Percentiles rank a stretch among this genome's conserved stretches.
Conservation (phyloP, 2,888 invertebrate species). For the Tridacna gigas region DNA sequence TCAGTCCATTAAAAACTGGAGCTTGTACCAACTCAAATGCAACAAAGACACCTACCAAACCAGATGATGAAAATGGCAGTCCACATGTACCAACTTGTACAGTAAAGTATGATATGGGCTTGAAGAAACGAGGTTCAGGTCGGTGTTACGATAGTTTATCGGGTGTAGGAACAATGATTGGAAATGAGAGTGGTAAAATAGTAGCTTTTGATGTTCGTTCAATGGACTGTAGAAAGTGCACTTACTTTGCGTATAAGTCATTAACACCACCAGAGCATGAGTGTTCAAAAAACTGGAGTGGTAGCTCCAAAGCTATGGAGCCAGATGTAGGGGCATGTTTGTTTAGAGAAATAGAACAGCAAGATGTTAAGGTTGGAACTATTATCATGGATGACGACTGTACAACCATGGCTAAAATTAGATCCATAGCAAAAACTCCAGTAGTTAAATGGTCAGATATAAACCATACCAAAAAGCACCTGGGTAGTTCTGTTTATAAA, state of each 20-base stretch:
- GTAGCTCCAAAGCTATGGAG: constrained; percentile 47
- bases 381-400: constrained; percentile 46
- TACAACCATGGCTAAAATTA: constrained; percentile 39
- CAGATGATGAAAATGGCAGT: not conserved
- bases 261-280: constrained; percentile 1
- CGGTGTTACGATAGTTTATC: constrained; percentile 36
- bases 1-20: no score
- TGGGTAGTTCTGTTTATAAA: constrained; percentile 26
- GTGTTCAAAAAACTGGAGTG: constrained; percentile 34
- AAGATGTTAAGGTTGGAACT: constrained; percentile 24
- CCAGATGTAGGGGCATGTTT: constrained; percentile 35
- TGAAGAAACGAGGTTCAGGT: constrained; percentile 42
- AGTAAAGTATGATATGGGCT: constrained; percentile 44
- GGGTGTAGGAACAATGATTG: constrained; percentile 33
- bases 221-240: constrained; percentile 33
- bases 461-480: constrained; percentile 38
- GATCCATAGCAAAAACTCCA: constrained; percentile 2
- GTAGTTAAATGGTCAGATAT: constrained; percentile 42
- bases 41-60: no score
- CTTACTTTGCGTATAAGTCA: not conserved
- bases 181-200: constrained; percentile 34
- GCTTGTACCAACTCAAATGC: no score
- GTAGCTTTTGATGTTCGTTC: constrained; percentile 10
- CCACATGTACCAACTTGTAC: not conserved
- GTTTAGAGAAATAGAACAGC: constrained; percentile 19